These are phyloP conservation scores for Lamellibrachia luymesi DNA, from an alignment of 1,140 invertebrate genomes.

Conservation along the genomic window DNA sequence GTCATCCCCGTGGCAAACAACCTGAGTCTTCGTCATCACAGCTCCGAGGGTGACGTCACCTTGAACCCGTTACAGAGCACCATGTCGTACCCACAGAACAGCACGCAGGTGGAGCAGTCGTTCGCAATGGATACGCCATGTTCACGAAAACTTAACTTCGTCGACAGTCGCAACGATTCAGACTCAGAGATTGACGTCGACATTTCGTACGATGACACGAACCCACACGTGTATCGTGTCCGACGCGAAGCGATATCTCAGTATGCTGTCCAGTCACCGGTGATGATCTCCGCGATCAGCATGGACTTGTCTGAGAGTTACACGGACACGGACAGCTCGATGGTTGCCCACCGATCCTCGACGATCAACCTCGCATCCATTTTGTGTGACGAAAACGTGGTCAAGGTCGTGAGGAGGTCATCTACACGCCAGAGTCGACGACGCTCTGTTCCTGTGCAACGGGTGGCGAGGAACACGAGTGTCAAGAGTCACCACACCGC, in stretches of 20 bases:
- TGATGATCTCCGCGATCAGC: not conserved
- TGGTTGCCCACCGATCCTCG: not conserved
- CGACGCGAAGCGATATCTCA: not conserved
- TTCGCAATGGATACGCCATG: not conserved
- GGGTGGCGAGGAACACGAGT: not conserved
- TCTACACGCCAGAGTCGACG: not conserved
- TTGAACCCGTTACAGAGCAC: not conserved
- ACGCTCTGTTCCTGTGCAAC: not conserved
- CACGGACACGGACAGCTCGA: not conserved
- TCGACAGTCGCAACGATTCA: not conserved
- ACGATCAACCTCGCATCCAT: not conserved
- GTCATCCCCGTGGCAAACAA: not conserved
- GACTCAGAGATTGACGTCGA: not conserved
- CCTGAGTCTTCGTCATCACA: not conserved
- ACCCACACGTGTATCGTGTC: not conserved
- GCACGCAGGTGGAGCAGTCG: not conserved
- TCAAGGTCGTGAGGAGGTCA: not conserved
- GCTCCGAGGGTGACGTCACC: not conserved
- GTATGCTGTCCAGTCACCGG: not conserved
- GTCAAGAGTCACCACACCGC: not conserved
- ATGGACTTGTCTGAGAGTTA: not conserved
- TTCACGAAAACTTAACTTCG: not conserved
- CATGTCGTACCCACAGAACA: not conserved
- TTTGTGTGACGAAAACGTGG: not conserved
- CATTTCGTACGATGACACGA: not conserved